These are phyloP conservation scores for Pollenia labialis DNA, from an alignment of 2,888 invertebrate species.

Conservation along the genomic window DNA sequence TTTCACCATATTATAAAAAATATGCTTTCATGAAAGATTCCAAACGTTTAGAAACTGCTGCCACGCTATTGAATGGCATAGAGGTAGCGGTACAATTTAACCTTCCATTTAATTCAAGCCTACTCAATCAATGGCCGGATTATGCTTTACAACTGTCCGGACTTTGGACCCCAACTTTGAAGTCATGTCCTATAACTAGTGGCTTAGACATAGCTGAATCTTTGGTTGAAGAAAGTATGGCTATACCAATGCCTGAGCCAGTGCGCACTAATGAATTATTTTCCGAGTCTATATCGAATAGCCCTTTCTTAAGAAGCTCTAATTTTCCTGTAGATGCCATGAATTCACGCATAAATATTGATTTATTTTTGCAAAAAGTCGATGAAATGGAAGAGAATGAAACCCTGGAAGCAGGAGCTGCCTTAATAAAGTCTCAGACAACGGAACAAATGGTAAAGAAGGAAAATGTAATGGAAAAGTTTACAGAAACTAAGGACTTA, in stretches of 20 bases:
- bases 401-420: slow-evolving; percentile 65
- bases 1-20: slow-evolving; percentile 93
- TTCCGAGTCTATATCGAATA: slow-evolving; percentile 83
- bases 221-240: slow-evolving; percentile 84
- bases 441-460: not conserved
- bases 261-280: slow-evolving; percentile 82
- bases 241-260: slow-evolving; percentile 82
- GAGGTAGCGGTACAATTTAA: slow-evolving; percentile 90
- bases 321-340: slow-evolving; percentile 79
- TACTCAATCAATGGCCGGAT: slow-evolving; percentile 95
- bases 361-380: slow-evolving; percentile 83
- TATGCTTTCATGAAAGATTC: slow-evolving; percentile 92
- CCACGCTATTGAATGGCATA: slow-evolving; percentile 90
- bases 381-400: slow-evolving; percentile 85
- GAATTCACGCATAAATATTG: slow-evolving; percentile 80
- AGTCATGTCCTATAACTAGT: slow-evolving; percentile 90
- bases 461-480: slow-evolving; percentile 40
- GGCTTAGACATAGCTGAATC: slow-evolving; percentile 92
- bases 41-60: slow-evolving; percentile 91
- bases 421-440: not conserved
- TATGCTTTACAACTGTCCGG: slow-evolving; percentile 93
- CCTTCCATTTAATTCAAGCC: slow-evolving; percentile 92
- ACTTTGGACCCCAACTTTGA: slow-evolving; percentile 92
- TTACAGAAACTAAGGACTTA: slow-evolving; percentile 33
- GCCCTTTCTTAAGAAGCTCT: slow-evolving; percentile 81